Evolutionary conservation across 2,797 vertebrate genomes (phyloP), one percentile per base, ranked within the genome.

Genomic region (Xiphorhynchus erythropygius): DNA sequence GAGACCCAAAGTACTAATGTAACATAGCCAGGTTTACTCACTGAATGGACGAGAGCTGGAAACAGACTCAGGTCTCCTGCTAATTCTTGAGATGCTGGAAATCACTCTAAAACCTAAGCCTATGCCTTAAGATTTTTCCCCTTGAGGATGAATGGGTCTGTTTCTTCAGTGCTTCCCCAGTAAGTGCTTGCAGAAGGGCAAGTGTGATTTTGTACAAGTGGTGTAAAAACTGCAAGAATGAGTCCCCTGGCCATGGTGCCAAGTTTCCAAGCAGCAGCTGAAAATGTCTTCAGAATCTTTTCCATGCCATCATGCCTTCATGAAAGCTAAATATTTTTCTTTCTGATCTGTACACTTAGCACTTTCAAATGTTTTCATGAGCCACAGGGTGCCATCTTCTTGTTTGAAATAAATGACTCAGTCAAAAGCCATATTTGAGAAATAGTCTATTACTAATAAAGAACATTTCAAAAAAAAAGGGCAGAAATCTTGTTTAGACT

Each of bases 241-340:
- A 69, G 47, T 35, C 21, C 17, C 30, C 76, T 73, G 37, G 70
- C 37, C 56, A 25, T 0, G 1, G 15, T 28, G 47, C 56, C 77
- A 92, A 60, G 37, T 77, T 95, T 87, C 71, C 78, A 80, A 90
- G 77, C 50, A 92, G 70, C 49, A 89, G 41, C 41, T 93, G 64
- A 73, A 95, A 93, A 89, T 4, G 27, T 53, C 70, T 82, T 76
- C 69, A 90, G 52, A 88, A 75, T 68, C 41, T 82, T 59, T 81
- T 77, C 33, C 60, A 73, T 84, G 37, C 44, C 67, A 79, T 84
- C 63, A 67, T 56, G 47, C 37, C 33, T 80, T 94, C 44, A 57
- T 64, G 49, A 89, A 95, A 95, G 11, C 27, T 73, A 94, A 97
- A 96, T 93, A 92, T 96, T 92, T 95, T 96, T 69, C n/a, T 80